A percentile compares a stretch with the other conserved stretches of the same genome.
These are phyloP conservation scores for Pyralis farinalis DNA, from an alignment of 2,888 invertebrate genomes.

Conservation along the genomic window DNA sequence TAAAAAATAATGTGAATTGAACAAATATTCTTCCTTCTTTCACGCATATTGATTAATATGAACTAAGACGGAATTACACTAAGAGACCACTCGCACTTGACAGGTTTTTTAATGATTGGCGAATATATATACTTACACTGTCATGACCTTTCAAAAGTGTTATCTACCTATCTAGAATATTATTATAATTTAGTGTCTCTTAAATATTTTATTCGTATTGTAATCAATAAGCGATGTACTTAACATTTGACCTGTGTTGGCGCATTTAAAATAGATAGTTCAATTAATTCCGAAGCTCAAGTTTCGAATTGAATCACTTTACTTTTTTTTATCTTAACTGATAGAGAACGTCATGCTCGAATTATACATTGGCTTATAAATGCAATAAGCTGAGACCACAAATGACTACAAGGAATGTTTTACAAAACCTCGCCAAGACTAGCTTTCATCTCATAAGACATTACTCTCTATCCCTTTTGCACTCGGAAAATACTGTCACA, in stretches of 20 bases:
- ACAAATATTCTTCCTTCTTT: too few relatives aligned
- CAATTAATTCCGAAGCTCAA: not conserved
- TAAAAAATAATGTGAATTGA: too few relatives aligned
- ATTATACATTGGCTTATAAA: slow-evolving; percentile 4
- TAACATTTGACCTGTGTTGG: slow-evolving; percentile 2
- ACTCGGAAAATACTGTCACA: slow-evolving; percentile 29
- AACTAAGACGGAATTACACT: too few relatives aligned
- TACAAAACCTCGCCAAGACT: slow-evolving; percentile 32
- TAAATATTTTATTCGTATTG: slow-evolving; percentile 4
- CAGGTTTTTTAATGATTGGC: too few relatives aligned
- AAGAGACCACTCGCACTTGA: too few relatives aligned
- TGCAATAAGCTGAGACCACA: slow-evolving; percentile 23
- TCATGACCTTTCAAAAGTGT: too few relatives aligned
- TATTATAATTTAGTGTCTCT: not conserved
- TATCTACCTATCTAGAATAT: not conserved
- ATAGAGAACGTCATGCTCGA: slow-evolving; percentile 2
- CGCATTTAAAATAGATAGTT: not conserved
- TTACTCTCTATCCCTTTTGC: slow-evolving; percentile 31
- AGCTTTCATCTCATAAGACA: slow-evolving; percentile 28
- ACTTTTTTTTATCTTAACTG: not conserved
- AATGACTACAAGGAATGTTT: slow-evolving; percentile 19
- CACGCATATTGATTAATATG: too few relatives aligned
- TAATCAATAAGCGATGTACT: slow-evolving; percentile 9
- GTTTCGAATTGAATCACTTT: not conserved
- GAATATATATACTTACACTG: too few relatives aligned